Base-by-base conservation (phyloP, 2,888 invertebrate species). In the Orchesella flavescens region DNA sequence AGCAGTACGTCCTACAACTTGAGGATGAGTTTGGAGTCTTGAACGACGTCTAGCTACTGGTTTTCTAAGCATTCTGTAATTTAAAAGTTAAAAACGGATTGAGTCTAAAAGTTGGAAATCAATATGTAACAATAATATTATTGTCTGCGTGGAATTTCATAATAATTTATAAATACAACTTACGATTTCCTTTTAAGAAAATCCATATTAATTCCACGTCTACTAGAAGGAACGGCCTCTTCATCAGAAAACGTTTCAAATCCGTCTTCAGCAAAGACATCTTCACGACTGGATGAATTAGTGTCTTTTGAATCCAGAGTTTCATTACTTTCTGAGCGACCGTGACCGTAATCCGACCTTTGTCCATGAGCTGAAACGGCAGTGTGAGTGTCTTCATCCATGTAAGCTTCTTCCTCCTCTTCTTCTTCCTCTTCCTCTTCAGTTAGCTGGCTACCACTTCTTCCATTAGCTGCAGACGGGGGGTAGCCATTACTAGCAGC, bases 231-330 rank as follows among this genome's bases (percentile, higher is more conserved):
- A 66, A 83, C 74, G 7, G 87, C 87, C 10, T 87, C 87, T 46
- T 88, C 86, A 81, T 88, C 88, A 3, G 88, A 88, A 74, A 71
- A 86, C 24, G 87, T 87, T 63, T 87, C 87, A 73, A 86, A 87
- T 1, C 80, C 86, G 65, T 86, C 86, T 53, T 69, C 79, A 7
- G 75, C 84, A 86, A 86, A 87, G 23, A 88, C 74, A 79, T 89
- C 89, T 69, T 89, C 89, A 34, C 89, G 84, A 46, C 89, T 89
- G 10, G 88, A 89, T 0, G 68, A 57, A 34, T 87, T 87, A 0
- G 87, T 86, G 23, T 86, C 86, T 68, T 86, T 84, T 5, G 88
- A 87, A 71, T 89, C 89, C 44, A 88, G 72, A 9, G 89, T 88
- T 61, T 89, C 89, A 71, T 88, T 89, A 77, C 89, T 89, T 55